These are phyloP conservation scores for Autographa pulchrina DNA, from an alignment of 2,888 invertebrate genomes.

Conservation along the genomic window DNA sequence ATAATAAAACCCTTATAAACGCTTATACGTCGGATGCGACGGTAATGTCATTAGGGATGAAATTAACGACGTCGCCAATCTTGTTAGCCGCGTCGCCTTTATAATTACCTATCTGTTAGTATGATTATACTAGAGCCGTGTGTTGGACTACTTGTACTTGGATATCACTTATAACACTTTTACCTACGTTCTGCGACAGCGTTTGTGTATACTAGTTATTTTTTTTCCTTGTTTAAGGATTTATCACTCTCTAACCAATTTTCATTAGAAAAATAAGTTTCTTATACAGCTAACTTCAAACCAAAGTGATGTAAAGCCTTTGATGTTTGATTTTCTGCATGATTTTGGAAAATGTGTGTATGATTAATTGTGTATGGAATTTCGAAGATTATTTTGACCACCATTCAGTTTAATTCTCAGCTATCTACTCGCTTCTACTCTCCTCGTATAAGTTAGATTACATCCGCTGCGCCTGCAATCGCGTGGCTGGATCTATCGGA, in stretches of 20 bases:
- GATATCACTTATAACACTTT: not conserved
- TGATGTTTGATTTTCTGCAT: too few relatives aligned
- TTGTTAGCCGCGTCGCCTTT: slow-evolving; percentile 57
- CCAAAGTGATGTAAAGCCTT: too few relatives aligned
- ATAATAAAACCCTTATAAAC: slow-evolving; percentile 57
- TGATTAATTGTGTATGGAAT: not conserved
- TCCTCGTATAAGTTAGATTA: slow-evolving; percentile 29
- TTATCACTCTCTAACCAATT: too few relatives aligned
- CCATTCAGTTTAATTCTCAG: slow-evolving; percentile 2
- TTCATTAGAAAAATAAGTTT: too few relatives aligned
- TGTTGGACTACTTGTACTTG: slow-evolving; percentile 8
- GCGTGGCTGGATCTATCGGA: slow-evolving; percentile 40
- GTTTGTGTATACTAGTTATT: too few relatives aligned
- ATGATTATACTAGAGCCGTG: slow-evolving; percentile 32
- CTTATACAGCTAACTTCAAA: too few relatives aligned
- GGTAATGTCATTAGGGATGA: slow-evolving; percentile 58
- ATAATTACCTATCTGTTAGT: slow-evolving; percentile 49
- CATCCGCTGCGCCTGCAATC: slow-evolving; percentile 22
- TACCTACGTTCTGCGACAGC: too few relatives aligned
- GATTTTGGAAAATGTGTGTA: not conserved
- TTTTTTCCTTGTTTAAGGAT: too few relatives aligned
- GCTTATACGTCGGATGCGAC: slow-evolving; percentile 44
- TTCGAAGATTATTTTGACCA: not conserved
- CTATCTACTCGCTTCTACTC: not conserved
- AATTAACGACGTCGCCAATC: slow-evolving; percentile 61